phyloP scores from a whole-genome alignment of 1,140 invertebrate genomes.

The Zaprionus ornatus region DNA sequence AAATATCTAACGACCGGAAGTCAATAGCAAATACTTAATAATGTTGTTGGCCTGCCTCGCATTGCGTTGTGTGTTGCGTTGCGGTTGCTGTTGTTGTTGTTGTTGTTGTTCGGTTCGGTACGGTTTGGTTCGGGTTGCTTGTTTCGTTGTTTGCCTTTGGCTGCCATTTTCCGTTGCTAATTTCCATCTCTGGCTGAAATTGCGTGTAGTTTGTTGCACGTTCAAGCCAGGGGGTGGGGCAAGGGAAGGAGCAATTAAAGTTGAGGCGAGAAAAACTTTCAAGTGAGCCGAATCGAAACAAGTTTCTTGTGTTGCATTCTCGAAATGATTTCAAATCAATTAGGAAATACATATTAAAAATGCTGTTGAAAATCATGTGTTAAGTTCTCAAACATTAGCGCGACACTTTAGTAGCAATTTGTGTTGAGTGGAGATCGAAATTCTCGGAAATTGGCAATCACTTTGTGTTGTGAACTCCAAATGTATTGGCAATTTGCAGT shows the following conservation, averaged over 20 bases:
- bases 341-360: not conserved
- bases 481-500: slow-evolving; percentile 32
- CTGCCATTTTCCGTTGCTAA: slow-evolving; percentile 57
- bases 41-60: slow-evolving; percentile 60
- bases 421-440: not conserved
- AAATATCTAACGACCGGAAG: slow-evolving; percentile 82
- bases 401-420: not conserved
- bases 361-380: not conserved
- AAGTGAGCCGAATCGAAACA: slow-evolving; percentile 18
- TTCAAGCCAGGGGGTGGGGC: slow-evolving; percentile 1
- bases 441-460: slow-evolving; percentile 35
- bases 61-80: slow-evolving; percentile 42
- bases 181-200: slow-evolving; percentile 45
- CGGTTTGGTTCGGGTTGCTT: not conserved
- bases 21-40: slow-evolving; percentile 82
- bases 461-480: slow-evolving; percentile 6
- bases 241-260: slow-evolving; percentile 37
- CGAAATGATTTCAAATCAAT: not conserved
- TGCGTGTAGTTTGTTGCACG: slow-evolving; percentile 53
- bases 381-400: not conserved
- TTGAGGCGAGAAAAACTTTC: slow-evolving; percentile 32
- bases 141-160: slow-evolving; percentile 48
- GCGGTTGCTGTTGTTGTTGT: slow-evolving; percentile 50
- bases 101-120: slow-evolving; percentile 20
- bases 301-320: not conserved